Conservation (phyloP, 2,113 vertebrate species). For the Antigone vipio region DNA sequence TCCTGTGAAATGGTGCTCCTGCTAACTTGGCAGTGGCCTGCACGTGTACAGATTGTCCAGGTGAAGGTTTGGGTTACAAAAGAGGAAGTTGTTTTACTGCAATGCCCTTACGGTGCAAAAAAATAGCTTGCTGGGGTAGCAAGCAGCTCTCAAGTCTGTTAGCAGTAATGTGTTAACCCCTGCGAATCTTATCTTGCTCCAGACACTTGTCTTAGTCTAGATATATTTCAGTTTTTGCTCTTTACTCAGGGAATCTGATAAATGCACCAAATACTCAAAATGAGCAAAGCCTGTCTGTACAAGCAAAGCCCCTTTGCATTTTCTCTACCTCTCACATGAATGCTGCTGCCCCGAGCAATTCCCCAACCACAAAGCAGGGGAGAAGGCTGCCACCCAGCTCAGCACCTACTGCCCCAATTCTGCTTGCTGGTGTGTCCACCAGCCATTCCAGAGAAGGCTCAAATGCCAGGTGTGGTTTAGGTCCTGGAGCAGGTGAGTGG, state of each 20-base stretch:
- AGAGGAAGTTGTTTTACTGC: not conserved
- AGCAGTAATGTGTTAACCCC: not conserved
- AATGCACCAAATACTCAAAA: not conserved
- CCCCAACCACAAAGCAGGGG: not conserved
- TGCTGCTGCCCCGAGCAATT: not conserved
- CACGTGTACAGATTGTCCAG: not conserved
- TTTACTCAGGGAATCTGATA: not conserved
- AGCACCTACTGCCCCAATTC: not conserved
- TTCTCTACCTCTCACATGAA: not conserved
- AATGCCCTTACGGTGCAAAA: not conserved
- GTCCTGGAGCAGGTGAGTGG: not conserved
- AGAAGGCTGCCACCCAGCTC: not conserved
- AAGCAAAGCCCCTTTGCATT: not conserved
- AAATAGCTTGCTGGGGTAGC: not conserved
- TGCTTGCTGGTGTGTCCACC: not conserved
- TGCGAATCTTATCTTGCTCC: not conserved
- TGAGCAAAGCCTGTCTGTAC: not conserved
- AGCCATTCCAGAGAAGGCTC: not conserved
- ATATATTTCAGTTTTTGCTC: not conserved
- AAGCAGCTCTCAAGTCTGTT: not conserved
- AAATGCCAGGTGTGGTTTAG: not conserved
- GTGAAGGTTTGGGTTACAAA: slow-evolving; percentile 27
- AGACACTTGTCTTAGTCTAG: not conserved
- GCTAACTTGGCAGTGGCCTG: not conserved
- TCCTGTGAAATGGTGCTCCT: not conserved